phyloP scores from a whole-genome alignment of 2,113 vertebrate species.

The Chaetodon auriga region DNA sequence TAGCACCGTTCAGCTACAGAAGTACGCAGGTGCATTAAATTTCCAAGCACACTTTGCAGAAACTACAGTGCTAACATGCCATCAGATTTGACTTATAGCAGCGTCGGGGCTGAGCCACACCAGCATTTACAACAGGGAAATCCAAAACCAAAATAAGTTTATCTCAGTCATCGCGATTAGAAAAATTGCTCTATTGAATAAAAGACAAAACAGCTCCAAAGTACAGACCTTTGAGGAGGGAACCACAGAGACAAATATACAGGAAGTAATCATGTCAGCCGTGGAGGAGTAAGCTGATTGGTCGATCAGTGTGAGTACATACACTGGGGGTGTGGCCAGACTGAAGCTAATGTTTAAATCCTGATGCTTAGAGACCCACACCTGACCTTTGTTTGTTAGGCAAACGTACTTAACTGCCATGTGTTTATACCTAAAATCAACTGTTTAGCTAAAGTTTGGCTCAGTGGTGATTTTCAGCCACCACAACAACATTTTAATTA shows the following conservation, averaged over 20 bases:
- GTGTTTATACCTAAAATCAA: too few species aligned
- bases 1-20: background rate
- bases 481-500: background rate
- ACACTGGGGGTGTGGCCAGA: background rate
- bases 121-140: background rate
- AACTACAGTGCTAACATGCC: background rate
- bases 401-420: too few species aligned
- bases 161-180: background rate
- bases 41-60: background rate
- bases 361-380: too few species aligned
- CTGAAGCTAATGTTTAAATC: too few species aligned
- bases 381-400: too few species aligned
- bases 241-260: background rate
- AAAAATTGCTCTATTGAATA: too few species aligned
- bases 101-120: too few species aligned
- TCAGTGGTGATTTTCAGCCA: too few species aligned
- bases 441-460: too few species aligned
- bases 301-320: background rate
- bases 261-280: background rate
- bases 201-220: background rate
- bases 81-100: background rate
- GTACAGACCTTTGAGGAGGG: background rate
- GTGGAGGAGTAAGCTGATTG: background rate
- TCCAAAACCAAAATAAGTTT: background rate
- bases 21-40: background rate